Percentiles rank a stretch among this genome's conserved stretches.
These are phyloP conservation scores for Antigone vipio DNA, from an alignment of 2,113 vertebrate species.

Conservation along the genomic window DNA sequence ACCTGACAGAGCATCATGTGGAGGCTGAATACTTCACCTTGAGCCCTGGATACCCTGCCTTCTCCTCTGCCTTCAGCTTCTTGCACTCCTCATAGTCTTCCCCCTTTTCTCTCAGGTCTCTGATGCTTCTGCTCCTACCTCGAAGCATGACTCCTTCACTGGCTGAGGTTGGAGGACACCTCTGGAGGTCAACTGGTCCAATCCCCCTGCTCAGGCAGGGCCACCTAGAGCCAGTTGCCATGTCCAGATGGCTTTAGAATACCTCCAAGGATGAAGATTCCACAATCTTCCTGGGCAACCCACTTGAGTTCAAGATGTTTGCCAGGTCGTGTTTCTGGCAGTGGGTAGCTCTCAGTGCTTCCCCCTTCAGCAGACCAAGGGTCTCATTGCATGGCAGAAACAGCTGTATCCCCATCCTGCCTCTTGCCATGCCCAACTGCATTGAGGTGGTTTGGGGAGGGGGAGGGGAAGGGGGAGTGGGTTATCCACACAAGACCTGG, in stretches of 20 bases:
- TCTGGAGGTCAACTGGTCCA: background rate
- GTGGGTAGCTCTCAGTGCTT: background rate
- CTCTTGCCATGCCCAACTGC: background rate
- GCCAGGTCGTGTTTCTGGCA: background rate
- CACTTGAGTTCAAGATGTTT: background rate
- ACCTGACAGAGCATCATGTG: background rate
- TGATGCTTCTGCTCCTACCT: background rate
- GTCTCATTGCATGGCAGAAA: background rate
- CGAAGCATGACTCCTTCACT: background rate
- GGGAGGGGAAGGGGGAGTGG: background rate
- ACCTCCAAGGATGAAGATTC: background rate
- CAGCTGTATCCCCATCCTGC: background rate
- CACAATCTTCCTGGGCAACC: background rate
- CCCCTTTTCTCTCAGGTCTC: background rate
- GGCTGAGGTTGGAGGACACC: background rate
- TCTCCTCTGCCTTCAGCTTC: too few relatives aligned
- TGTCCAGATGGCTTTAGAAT: background rate
- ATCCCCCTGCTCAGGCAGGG: background rate
- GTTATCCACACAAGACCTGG: background rate
- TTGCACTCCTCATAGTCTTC: background rate
- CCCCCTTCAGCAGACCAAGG: background rate
- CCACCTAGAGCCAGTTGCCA: background rate
- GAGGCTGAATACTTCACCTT: background rate
- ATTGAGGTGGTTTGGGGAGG: background rate
- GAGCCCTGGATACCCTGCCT: background rate